phyloP scores from a whole-genome alignment of 1,140 invertebrate species.

The Araneus ventricosus region DNA sequence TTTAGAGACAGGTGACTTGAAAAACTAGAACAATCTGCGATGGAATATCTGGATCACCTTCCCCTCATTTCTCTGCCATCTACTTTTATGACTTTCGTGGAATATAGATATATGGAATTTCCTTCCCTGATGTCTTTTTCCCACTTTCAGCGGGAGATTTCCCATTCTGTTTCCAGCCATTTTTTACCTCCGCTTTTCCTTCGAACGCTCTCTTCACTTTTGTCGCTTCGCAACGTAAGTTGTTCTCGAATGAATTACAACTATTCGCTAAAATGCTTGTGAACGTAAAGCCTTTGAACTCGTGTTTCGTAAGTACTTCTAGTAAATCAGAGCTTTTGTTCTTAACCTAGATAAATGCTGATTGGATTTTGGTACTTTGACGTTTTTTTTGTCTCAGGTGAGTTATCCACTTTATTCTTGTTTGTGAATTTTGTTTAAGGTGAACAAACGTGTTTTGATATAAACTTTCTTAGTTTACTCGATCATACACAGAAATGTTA shows the following conservation, averaged over 20 bases:
- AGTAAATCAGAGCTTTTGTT: background rate
- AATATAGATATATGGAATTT: slow-evolving; percentile 48
- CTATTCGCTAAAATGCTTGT: background rate
- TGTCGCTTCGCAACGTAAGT: background rate
- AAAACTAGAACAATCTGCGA: slow-evolving; percentile 63
- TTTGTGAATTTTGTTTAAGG: no score
- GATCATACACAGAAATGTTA: no score
- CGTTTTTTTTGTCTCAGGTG: background rate
- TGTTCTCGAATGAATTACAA: slow-evolving; percentile 13
- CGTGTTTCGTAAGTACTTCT: background rate
- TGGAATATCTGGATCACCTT: slow-evolving; percentile 56
- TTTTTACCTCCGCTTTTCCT: background rate
- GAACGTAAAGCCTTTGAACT: background rate
- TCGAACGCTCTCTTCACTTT: background rate
- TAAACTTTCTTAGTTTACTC: no score
- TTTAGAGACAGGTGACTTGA: slow-evolving; percentile 66
- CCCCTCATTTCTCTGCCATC: slow-evolving; percentile 21
- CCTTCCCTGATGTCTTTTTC: slow-evolving; percentile 21
- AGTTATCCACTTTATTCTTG: no score
- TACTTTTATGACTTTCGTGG: slow-evolving; percentile 49
- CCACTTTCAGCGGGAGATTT: background rate
- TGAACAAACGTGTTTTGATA: no score
- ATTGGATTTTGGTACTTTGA: background rate
- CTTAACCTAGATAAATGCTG: background rate
- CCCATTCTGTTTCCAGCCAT: background rate